Evolutionary conservation across 2,888 invertebrate species (phyloP), one percentile per base, ranked within the genome.

Genomic region (Nomada fabriciana): DNA sequence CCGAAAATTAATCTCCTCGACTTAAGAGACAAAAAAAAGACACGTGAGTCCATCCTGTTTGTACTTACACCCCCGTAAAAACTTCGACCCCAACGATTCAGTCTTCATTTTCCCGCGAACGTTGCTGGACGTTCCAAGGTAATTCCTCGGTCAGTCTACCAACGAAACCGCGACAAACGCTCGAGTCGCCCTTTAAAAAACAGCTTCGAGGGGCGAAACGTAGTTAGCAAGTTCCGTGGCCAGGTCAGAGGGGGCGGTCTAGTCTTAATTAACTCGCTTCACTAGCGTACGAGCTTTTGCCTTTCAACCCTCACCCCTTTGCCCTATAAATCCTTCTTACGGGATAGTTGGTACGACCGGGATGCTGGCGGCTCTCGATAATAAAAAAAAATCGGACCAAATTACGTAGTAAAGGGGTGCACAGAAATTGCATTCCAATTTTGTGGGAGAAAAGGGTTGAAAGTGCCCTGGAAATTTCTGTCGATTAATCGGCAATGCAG

Each of bases 191-290:
- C 61, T 64, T 80, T 80, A 79, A 79, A 82, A 82, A 82, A 82
- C 68, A 79, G 69, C 68, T 71, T 67, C 57, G 57, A 68, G 72
- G 71, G 74, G 70, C 71, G 72, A 75, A 83, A 83, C 70, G 80
- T 68, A 83, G 83, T 75, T 75, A 65, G 79, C 74, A 61, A 75
- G 74, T 76, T 69, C 57, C 55, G 53, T 47, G 69, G 61, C 53
- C 61, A 63, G 70, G 68, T 23, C n/a, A 55, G 65, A 55, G 68
- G 65, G 64, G 59, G 43, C 13, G 65, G 69, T n/a, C 42, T 70
- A 78, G 86, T 89, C 90, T 90, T 90, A 90, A 90, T 90, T 90
- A 90, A 90, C 90, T 90, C 89, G 87, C 80, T 84, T 88, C 88
- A 84, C 84, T 80, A 84, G 84, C 78, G 82, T 81, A 69, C 70